Conservation (phyloP, 2,113 vertebrate species). For the Nycticebus coucang region DNA sequence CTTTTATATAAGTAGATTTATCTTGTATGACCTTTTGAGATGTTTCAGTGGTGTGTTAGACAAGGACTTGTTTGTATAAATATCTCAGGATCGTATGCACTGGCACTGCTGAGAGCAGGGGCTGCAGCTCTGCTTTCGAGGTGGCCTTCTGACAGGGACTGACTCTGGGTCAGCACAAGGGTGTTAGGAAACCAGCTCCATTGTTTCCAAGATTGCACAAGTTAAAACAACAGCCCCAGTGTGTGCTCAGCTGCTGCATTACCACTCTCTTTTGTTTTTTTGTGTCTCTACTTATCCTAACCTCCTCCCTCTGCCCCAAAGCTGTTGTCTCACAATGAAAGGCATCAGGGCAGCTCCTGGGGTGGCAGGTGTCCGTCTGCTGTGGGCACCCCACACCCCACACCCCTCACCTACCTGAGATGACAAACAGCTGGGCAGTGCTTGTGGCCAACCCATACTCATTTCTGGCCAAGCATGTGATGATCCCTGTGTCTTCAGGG, state of each 20-base stretch:
- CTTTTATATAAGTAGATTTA: not conserved
- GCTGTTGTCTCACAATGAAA: not conserved
- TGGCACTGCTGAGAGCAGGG: not conserved
- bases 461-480: constrained; percentile 93
- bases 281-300: no score
- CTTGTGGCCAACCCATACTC: constrained; percentile 90
- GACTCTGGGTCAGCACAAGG: not conserved
- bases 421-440: constrained; percentile 90
- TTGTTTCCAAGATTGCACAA: not conserved
- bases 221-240: fast-evolving
- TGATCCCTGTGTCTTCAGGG: constrained; percentile 95
- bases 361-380: not conserved
- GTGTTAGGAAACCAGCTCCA: not conserved
- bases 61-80: no score
- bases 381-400: no score
- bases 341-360: not conserved
- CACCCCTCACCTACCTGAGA: constrained; percentile 86
- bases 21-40: not conserved
- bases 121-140: not conserved
- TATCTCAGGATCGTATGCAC: not conserved
- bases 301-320: not conserved
- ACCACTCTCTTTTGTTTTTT: no score
- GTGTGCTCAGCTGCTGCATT: no score
- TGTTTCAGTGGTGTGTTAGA: not conserved
- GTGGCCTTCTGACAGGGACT: not conserved